Evolutionary conservation across 1,140 invertebrate species (phyloP), one percentile per base, ranked within the genome.

Genomic region (Lepidurus couesii): DNA sequence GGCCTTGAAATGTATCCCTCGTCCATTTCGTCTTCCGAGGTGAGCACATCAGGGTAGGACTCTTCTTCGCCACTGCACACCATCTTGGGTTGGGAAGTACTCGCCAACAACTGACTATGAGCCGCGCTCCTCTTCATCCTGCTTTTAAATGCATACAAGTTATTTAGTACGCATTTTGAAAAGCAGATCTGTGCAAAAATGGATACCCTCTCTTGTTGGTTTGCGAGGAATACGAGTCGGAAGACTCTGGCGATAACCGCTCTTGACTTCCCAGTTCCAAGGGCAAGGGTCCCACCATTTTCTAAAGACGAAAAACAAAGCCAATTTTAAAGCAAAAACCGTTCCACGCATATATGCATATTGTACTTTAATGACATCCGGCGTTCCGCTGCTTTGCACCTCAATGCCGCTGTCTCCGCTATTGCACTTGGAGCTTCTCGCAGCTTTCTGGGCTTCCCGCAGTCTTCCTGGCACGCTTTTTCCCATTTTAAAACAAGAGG

Each of bases 321-420:
- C 53, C 13, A 7, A n/a, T 65, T 13, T 65, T 65, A 65, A 65
- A 21, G 21, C 53, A 65, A 9, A 7, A 21, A 16, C 6, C 13
- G 4, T 65, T 65, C 53, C 53, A 65, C 6, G 53, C 6, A 65
- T 13, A 65, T 65, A 7, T 65, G 47, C 47, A 13, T 65, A 0
- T 65, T 21, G 21, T 65, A 65, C 53, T 65, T 65, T 65, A 65
- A 16, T 65, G 53, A 65, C 53, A 65, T 65, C 53, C 53, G 53
- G 53, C 4, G 42, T 74, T 80, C 80, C 7, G 42, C 84, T 85
- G 79, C 90, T 86, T 86, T 91, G 90, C 78, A 91, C 90, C 84
- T 91, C 90, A 82, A 92, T 92, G 44, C 91, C 91, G 75, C 90
- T 91, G 83, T 92, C 91, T 11, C 90, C 91, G 81, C 90, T 91